phyloP scores from a whole-genome alignment of 2,113 vertebrate species.

The Empidonax alnorum region DNA sequence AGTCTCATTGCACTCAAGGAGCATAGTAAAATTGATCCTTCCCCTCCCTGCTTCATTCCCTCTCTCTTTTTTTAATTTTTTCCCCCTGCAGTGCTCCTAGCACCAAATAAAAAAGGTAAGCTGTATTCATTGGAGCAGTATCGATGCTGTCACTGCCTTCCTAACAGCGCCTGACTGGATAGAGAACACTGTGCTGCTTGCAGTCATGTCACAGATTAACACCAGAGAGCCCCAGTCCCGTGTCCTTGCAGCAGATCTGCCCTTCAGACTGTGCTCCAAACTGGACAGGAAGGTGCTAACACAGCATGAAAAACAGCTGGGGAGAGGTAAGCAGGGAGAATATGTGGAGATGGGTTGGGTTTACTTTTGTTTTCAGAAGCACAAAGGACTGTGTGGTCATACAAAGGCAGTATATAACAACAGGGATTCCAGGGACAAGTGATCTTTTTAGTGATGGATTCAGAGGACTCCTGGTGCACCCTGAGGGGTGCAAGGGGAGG shows the following conservation, averaged over 20 bases:
- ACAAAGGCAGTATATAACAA: background rate
- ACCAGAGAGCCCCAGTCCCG: background rate
- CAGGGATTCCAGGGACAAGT: background rate
- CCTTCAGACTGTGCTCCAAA: background rate
- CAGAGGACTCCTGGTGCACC: background rate
- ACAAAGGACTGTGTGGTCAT: accelerated
- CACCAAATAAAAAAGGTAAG: background rate
- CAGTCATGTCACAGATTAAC: background rate
- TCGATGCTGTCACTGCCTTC: background rate
- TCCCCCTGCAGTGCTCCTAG: background rate
- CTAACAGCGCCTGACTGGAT: background rate
- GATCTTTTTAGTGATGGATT: background rate
- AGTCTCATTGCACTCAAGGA: background rate
- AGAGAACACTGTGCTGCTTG: background rate
- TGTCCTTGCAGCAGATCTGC: background rate
- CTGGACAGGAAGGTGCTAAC: background rate
- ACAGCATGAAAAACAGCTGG: background rate
- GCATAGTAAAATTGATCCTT: background rate
- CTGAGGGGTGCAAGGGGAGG: background rate
- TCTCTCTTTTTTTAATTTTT: background rate
- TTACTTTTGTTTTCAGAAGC: background rate
- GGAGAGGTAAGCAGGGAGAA: background rate
- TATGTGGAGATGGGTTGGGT: background rate
- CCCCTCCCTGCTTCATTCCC: background rate
- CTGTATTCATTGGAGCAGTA: background rate